A percentile compares a stretch with the other conserved stretches of the same genome.
Conservation (phyloP, 2,888 invertebrate species). For the Exocentrus adspersus region DNA sequence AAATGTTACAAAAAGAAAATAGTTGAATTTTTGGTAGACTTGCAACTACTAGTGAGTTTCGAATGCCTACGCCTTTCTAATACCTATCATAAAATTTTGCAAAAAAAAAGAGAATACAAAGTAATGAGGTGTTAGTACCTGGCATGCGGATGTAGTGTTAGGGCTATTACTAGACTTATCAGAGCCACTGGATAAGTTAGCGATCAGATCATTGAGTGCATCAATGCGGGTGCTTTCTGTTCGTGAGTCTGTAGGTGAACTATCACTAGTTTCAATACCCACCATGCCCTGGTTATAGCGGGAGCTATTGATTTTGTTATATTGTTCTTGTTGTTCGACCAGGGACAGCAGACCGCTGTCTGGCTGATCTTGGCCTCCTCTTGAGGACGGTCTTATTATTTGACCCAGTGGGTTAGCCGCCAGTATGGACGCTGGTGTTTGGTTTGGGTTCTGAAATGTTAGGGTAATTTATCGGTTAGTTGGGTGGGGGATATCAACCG, state of each 20-base stretch:
- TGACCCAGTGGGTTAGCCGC: conserved; percentile 61
- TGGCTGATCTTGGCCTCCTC: conserved; percentile 48
- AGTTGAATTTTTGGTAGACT: too few relatives aligned
- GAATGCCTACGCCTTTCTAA: neutral
- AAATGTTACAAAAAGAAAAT: too few relatives aligned
- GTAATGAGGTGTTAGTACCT: conserved; percentile 60
- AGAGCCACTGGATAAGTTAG: conserved; percentile 63
- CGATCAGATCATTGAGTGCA: conserved; percentile 63
- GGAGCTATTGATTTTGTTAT: conserved; percentile 36
- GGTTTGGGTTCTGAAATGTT: conserved; percentile 54
- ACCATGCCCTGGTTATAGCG: conserved; percentile 55
- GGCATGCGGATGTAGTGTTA: conserved; percentile 62
- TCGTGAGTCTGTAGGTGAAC: conserved; percentile 45
- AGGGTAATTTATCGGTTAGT: conserved; percentile 21
- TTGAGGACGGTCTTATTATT: conserved; percentile 49
- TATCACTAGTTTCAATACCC: conserved; percentile 59
- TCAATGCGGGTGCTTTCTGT: conserved; percentile 57
- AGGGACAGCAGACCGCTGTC: conserved; percentile 61
- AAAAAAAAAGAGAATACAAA: too few relatives aligned
- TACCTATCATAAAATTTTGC: neutral
- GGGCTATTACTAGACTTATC: conserved; percentile 62
- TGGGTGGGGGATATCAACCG: neutral
- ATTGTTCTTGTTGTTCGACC: conserved; percentile 54
- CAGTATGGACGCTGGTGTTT: conserved; percentile 55
- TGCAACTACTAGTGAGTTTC: too few relatives aligned